Evolutionary conservation across 2,888 invertebrate genomes (phyloP), one percentile per base, ranked within the genome.

Genomic region (Phoronis australis): DNA sequence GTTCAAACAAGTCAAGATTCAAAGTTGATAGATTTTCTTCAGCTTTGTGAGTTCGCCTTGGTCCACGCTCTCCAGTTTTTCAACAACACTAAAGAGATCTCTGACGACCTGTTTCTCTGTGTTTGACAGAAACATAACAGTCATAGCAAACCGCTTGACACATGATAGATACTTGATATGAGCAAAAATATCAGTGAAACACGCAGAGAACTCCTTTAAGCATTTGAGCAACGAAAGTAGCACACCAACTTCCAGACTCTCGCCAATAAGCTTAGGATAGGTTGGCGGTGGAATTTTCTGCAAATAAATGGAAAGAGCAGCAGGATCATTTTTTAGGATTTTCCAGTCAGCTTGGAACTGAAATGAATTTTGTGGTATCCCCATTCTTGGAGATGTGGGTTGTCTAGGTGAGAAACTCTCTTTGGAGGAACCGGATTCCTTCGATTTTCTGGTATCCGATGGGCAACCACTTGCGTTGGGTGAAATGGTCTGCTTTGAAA

Each of bases 321-420:
- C 55, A 4, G 52, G 47, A 27, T 67, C 56, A 44, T 60, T 56
- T 47, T 66, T 71, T 21, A 74, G 51, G 21, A 55, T 45, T 53
- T 67, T 68, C 59, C 66, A 74, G 47, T 71, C 69, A 31, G 66
- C 51, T 49, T 71, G 71, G 45, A 74, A 73, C 55, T 74, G 71
- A 37, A 61, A 67, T 1, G 73, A 69, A 37, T 62, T 62, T 26
- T 45, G 21, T n/a, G 50, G 52, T 37, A 43, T 37, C 15, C 43
- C 6, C 27, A 9, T 24, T 9, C 6, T 25, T 25, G 12, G 20
- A 42, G 31, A 12, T 12, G 15, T 31, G 31, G 9, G 9, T 27
- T 25, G 5, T 20, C 18, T 12, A 27, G 15, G 15, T 43, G 18
- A 12, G 43, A 6, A 4, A 15, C 43, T 26, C 5, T 25, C 12